Percentiles rank a stretch among this genome's conserved stretches.
These are phyloP conservation scores for Aphelinus certus DNA, from an alignment of 1,140 invertebrate species.

Conservation along the genomic window DNA sequence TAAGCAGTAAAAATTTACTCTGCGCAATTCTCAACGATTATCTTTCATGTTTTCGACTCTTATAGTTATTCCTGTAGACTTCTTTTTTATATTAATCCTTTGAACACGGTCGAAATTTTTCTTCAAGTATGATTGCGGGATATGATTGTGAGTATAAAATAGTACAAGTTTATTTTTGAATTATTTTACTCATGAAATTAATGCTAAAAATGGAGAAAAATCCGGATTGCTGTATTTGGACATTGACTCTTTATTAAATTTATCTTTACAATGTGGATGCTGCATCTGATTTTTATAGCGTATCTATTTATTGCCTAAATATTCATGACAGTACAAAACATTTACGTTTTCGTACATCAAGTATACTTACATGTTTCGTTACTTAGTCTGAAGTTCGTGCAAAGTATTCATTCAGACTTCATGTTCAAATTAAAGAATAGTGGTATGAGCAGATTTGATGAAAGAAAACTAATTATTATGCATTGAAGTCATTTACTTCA, in stretches of 20 bases:
- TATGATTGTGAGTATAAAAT: constrained; percentile 29
- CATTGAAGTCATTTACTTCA: no score
- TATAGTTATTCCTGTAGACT: background rate
- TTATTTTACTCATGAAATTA: constrained; percentile 2
- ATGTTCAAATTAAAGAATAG: background rate
- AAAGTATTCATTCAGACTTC: no score
- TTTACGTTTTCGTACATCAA: background rate
- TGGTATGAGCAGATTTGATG: background rate
- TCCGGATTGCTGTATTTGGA: no score
- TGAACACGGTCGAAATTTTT: constrained; percentile 6
- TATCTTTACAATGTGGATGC: no score
- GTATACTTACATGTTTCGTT: no score
- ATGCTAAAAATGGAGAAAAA: constrained; percentile 2
- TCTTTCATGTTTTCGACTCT: background rate
- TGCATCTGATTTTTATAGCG: background rate
- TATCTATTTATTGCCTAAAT: constrained; percentile 12
- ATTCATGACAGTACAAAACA: constrained; percentile 8
- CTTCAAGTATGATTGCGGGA: constrained; percentile 10
- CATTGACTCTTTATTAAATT: no score
- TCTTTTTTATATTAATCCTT: background rate
- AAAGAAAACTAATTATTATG: no score
- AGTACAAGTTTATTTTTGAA: constrained; percentile 16
- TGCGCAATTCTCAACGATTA: background rate
- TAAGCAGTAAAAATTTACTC: background rate
- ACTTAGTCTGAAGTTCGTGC: no score